These are phyloP conservation scores for Melitaea cinxia DNA, from an alignment of 1,140 invertebrate genomes.

Conservation along the genomic window DNA sequence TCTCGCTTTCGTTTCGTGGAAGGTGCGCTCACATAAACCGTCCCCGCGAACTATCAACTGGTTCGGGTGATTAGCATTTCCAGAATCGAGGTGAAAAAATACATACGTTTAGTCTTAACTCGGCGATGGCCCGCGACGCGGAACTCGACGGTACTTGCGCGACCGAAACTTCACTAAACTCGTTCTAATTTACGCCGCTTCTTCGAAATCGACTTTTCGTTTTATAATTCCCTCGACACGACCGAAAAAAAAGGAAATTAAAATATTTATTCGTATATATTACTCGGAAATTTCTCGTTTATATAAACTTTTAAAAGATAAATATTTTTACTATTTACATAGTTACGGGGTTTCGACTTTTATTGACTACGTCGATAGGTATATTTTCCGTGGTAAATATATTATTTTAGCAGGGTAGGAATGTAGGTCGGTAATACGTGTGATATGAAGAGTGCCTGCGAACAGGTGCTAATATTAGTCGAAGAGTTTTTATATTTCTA, in stretches of 20 bases:
- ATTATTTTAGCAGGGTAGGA: background rate
- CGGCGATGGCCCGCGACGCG: background rate
- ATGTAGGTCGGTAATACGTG: background rate
- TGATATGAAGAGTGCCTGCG: background rate
- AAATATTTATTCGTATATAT: slow-evolving; percentile 1
- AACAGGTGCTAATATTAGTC: slow-evolving; percentile 1
- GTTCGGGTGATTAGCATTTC: slow-evolving; percentile 74
- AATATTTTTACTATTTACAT: slow-evolving; percentile 2
- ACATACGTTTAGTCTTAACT: slow-evolving; percentile 3
- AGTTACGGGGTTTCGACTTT: background rate
- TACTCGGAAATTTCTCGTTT: background rate
- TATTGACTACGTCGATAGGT: slow-evolving; percentile 1
- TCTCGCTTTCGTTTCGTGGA: slow-evolving; percentile 77
- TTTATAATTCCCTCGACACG: background rate
- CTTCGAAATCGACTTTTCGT: slow-evolving; percentile 4
- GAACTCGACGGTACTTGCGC: background rate
- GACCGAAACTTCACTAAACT: background rate
- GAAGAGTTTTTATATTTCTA: background rate
- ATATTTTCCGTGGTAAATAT: background rate
- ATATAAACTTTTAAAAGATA: background rate
- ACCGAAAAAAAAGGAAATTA: background rate
- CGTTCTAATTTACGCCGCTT: slow-evolving; percentile 5
- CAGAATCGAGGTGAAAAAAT: slow-evolving; percentile 56
- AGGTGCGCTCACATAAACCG: slow-evolving; percentile 58
- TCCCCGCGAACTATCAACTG: slow-evolving; percentile 73